Conservation (phyloP, 2,797 vertebrate species). For the Acanthornis magna region DNA sequence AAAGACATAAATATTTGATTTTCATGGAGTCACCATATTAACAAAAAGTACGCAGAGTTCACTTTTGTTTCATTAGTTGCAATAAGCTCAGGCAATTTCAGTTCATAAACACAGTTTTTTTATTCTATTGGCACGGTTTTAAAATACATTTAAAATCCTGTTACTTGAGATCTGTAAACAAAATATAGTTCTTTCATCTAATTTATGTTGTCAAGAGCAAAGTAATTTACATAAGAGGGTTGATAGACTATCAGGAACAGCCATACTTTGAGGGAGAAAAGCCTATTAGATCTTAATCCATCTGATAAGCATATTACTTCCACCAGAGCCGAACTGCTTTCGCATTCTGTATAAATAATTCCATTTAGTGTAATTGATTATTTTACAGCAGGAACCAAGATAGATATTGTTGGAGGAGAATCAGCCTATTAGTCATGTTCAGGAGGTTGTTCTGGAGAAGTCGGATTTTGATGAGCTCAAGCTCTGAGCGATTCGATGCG, state of each 20-base stretch:
- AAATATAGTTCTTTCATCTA: conserved; percentile 50
- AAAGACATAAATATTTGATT: conserved; percentile 54
- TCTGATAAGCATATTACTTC: conserved; percentile 54
- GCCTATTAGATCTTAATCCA: conserved; percentile 61
- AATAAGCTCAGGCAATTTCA: not conserved
- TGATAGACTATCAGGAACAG: conserved; percentile 40
- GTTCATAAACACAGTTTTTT: conserved; percentile 32
- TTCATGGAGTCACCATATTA: not conserved
- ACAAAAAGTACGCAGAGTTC: not conserved
- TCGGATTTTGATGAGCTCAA: not conserved
- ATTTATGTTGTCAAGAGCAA: conserved; percentile 45
- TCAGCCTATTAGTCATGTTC: conserved; percentile 40
- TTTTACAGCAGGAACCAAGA: conserved; percentile 36
- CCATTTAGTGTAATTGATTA: conserved; percentile 58
- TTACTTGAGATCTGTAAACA: conserved; percentile 41
- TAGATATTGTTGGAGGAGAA: conserved; percentile 42
- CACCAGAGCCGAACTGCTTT: conserved; percentile 27
- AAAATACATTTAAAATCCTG: conserved; percentile 44
- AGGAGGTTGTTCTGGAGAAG: conserved; percentile 18
- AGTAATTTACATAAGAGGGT: conserved; percentile 46
- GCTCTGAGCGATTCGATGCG: not conserved
- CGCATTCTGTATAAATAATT: conserved; percentile 41
- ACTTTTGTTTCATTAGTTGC: conserved; percentile 7
- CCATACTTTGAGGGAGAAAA: conserved; percentile 35
- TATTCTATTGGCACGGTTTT: not conserved